Evolutionary conservation across 2,888 invertebrate species (phyloP).

Genomic region (Ganaspis brasiliensis): DNA sequence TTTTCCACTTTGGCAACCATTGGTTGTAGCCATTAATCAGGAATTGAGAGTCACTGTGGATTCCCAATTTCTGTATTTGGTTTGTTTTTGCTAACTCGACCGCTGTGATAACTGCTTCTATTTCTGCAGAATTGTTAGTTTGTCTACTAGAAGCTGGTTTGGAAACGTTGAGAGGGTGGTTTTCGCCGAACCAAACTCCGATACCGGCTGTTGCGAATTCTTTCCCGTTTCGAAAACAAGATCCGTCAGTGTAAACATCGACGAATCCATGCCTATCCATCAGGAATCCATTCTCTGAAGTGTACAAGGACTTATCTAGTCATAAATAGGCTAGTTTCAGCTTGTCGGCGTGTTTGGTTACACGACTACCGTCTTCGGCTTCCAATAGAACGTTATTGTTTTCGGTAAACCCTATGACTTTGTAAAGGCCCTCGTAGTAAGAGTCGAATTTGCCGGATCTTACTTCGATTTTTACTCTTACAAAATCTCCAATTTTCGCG

Average conservation of each 20-base stretch:
- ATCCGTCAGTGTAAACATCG: neutral
- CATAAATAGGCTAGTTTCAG: neutral
- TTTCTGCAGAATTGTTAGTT: neutral
- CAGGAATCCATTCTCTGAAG: neutral
- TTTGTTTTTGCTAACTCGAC: neutral
- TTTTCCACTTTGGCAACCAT: neutral
- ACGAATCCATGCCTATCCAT: neutral
- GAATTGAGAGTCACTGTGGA: neutral
- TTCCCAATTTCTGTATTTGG: neutral
- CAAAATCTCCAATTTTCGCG: neutral
- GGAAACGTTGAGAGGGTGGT: neutral
- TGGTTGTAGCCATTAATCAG: neutral
- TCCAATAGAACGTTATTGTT: neutral
- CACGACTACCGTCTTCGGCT: neutral
- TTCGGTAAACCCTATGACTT: neutral
- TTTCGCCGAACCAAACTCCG: neutral
- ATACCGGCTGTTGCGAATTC: neutral
- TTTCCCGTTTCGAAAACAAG: neutral
- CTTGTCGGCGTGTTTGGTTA: neutral
- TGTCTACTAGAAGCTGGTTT: neutral
- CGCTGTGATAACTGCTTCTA: neutral
- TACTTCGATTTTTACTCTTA: neutral
- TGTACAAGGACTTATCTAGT: neutral
- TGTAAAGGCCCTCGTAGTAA: neutral
- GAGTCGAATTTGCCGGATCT: neutral